Evolutionary conservation across 2,888 invertebrate species (phyloP).

Genomic region (Antheraea yamamai): DNA sequence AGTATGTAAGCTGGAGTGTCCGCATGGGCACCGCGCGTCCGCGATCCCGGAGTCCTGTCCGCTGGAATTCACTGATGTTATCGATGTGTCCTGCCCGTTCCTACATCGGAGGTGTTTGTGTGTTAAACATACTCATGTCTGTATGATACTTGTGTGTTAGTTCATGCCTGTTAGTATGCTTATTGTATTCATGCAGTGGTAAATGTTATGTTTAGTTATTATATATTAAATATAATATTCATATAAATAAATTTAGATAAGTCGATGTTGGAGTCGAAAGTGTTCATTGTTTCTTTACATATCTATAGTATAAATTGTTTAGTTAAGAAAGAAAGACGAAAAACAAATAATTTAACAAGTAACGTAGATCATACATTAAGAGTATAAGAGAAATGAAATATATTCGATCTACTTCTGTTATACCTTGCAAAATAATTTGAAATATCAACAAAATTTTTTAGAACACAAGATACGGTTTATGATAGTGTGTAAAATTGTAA

Average conservation of each 20-base stretch:
- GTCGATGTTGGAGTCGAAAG: not conserved
- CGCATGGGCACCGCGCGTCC: slow-evolving; percentile 84
- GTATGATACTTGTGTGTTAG: slow-evolving; percentile 17
- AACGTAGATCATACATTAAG: not conserved
- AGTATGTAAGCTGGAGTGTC: slow-evolving; percentile 84
- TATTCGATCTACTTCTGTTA: not conserved
- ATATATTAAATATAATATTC: not conserved
- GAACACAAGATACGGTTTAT: not conserved
- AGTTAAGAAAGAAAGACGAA: not conserved
- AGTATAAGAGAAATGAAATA: not conserved
- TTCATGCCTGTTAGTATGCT: not conserved
- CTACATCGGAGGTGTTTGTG: slow-evolving; percentile 48
- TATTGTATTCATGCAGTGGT: not conserved
- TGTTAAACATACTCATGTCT: slow-evolving; percentile 26
- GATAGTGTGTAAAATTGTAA: not conserved
- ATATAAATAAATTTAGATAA: not conserved
- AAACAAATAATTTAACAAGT: not conserved
- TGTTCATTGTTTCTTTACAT: not conserved
- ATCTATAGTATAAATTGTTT: not conserved
- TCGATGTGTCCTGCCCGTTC: slow-evolving; percentile 85
- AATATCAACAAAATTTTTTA: not conserved
- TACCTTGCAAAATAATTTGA: not conserved
- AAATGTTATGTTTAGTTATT: not conserved
- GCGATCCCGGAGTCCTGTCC: slow-evolving; percentile 91
- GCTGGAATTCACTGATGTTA: slow-evolving; percentile 91